Base-by-base conservation (phyloP, 2,113 vertebrate genomes). In the Ciconia maguari region DNA sequence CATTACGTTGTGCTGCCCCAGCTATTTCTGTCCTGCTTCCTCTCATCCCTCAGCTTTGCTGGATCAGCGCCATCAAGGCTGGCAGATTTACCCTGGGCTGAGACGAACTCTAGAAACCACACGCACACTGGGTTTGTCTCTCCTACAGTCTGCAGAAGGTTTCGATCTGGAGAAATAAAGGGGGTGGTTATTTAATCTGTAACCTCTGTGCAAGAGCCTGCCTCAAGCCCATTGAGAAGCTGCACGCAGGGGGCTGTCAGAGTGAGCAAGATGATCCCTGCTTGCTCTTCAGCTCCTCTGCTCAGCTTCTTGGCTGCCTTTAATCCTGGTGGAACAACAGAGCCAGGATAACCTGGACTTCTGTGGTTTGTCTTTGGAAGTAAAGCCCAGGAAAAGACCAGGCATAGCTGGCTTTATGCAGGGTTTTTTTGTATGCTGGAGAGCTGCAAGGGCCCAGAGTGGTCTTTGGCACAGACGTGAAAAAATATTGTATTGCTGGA, bases 1-100 rank as follows among this genome's bases (percentile, higher is more conserved):
- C 48, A 4, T 75, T 58, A 22, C 0, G 0, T 65, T 36, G 88
- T 84, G 77, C 27, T 78, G 51, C 48, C 51, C 86, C 30, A 41
- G 76, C 91, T 95, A 86, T 96, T 96, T 89, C 77, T 95, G 93
- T 94, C 80, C 83, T 71, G 86, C 83, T 78, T 91, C 95, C 32
- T 96, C 83, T 95, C 83, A 79, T 78, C 77, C 72, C 52, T 91
- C 83, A 41, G 83, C 72, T 89, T 89, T 62, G 51, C 77, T 95
- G 93, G 87, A 78, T 55, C 91, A 42, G 20, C 0, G 69, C 94
- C 89, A 87, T 70, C 51, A 32, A 89, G 89, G 72, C 72, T 83
- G 81, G 55, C 25, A 93, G 94, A 87, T 89, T 95, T 89, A 79
- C 48, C 69, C 69, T 52, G 60, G 24, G 64, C 80, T 81, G 76